These are phyloP conservation scores for Hermatobates lingyangjiaoensis DNA, from an alignment of 1,140 invertebrate species.

Conservation along the genomic window DNA sequence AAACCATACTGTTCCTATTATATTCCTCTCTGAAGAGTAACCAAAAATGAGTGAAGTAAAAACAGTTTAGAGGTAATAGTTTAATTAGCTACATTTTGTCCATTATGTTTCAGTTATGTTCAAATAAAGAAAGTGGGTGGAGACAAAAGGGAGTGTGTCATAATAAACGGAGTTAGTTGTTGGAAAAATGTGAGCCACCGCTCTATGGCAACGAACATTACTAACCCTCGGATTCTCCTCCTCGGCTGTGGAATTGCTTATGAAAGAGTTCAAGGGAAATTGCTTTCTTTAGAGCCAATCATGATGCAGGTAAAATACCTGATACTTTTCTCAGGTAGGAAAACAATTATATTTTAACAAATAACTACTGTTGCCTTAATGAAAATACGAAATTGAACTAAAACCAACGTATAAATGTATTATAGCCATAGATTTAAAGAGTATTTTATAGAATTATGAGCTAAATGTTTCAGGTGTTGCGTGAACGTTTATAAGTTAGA, in stretches of 20 bases:
- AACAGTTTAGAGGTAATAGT: neutral
- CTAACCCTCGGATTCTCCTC: constrained; percentile 66
- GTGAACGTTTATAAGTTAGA: too few species aligned
- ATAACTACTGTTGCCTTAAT: too few species aligned
- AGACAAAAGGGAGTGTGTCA: constrained; percentile 45
- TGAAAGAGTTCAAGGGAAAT: constrained; percentile 75
- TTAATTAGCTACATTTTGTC: constrained; percentile 2
- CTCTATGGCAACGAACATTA: constrained; percentile 63
- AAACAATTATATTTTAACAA: too few species aligned
- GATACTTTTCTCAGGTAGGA: too few species aligned
- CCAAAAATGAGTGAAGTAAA: too few species aligned
- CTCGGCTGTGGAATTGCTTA: constrained; percentile 78
- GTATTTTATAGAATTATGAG: too few species aligned
- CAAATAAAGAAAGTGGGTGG: constrained; percentile 89
- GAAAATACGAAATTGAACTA: too few species aligned
- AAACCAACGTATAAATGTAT: too few species aligned
- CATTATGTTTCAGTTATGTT: constrained; percentile 33
- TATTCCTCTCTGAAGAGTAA: too few species aligned
- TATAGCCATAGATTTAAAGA: too few species aligned
- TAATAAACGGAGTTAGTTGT: constrained; percentile 74
- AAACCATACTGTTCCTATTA: too few species aligned
- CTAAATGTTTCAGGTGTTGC: too few species aligned
- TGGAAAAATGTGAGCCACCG: constrained; percentile 86
- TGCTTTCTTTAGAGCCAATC: constrained; percentile 77
- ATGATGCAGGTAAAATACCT: constrained; percentile 52